These are phyloP conservation scores for Ophion obscuratus DNA, from an alignment of 2,888 invertebrate species.

Conservation along the genomic window DNA sequence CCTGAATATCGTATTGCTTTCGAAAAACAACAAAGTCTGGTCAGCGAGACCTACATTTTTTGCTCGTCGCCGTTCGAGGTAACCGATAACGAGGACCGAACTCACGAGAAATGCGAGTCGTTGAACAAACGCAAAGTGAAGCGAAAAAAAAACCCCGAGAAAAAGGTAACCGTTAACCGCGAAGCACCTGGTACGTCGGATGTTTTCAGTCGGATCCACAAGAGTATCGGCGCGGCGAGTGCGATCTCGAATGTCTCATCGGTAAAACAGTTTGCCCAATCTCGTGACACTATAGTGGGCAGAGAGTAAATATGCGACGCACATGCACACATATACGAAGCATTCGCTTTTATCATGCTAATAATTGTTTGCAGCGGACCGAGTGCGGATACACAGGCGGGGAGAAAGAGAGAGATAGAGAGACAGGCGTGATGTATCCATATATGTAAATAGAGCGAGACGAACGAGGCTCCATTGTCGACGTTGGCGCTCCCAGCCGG, in stretches of 20 bases:
- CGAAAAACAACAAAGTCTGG: not conserved
- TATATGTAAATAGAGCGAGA: constrained; percentile 6
- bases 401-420: not conserved
- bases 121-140: not conserved
- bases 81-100: not conserved
- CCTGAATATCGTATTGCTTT: not conserved
- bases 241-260: constrained; percentile 35
- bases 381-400: not conserved
- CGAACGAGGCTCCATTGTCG: constrained; percentile 44
- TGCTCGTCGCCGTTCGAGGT: not conserved
- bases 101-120: not conserved
- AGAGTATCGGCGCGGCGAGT: not conserved
- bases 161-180: not conserved
- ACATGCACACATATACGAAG: constrained; percentile 3
- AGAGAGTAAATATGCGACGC: constrained; percentile 30
- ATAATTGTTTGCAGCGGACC: constrained; percentile 59
- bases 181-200: not conserved
- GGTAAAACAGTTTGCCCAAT: constrained; percentile 54
- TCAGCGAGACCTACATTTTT: not conserved
- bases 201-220: not conserved
- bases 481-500: constrained; percentile 45
- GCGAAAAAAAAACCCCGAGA: not conserved
- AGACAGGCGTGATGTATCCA: constrained; percentile 16
- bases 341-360: constrained; percentile 63
- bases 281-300: constrained; percentile 10